Evolutionary conservation across 2,888 invertebrate species (phyloP).

Genomic region (Lasioglossum leucozonium): DNA sequence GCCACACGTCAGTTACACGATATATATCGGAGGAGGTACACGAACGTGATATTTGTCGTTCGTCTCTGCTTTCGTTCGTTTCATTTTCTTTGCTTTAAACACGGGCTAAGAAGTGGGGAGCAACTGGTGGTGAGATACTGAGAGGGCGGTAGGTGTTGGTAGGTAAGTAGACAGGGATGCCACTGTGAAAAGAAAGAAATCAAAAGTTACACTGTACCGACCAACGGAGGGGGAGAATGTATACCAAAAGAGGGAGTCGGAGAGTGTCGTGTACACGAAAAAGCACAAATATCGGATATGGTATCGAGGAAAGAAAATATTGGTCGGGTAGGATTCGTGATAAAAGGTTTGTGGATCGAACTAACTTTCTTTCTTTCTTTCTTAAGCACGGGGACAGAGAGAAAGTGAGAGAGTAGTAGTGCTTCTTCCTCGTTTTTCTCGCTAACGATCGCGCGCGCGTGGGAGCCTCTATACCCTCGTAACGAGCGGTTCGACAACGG

Average conservation of each 20-base stretch:
- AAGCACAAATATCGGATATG: not conserved
- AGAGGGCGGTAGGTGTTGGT: slow-evolving; percentile 34
- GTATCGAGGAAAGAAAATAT: not conserved
- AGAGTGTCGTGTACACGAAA: not conserved
- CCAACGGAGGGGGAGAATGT: slow-evolving; percentile 14
- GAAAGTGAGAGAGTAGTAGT: slow-evolving; percentile 1
- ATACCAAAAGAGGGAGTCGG: not conserved
- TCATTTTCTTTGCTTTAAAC: slow-evolving; percentile 37
- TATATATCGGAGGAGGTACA: slow-evolving; percentile 58
- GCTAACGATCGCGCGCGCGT: slow-evolving; percentile 50
- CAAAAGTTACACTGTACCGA: slow-evolving; percentile 25
- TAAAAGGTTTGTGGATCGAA: slow-evolving; percentile 7
- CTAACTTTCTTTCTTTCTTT: slow-evolving; percentile 19
- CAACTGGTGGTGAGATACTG: slow-evolving; percentile 47
- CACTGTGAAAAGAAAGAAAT: slow-evolving; percentile 30
- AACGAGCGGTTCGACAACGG: slow-evolving; percentile 9
- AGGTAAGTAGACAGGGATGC: slow-evolving; percentile 49
- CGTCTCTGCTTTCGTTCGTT: slow-evolving; percentile 15
- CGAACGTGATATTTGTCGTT: slow-evolving; percentile 31
- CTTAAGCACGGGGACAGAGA: slow-evolving; percentile 13
- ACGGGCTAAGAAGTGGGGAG: slow-evolving; percentile 52
- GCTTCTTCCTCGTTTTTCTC: slow-evolving; percentile 72
- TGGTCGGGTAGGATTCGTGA: not conserved
- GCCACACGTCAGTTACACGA: slow-evolving; percentile 77
- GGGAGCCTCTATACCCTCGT: not conserved